Percentiles rank a stretch among this genome's conserved stretches.
phyloP scores from a whole-genome alignment of 2,888 invertebrate genomes.

The Bimastos eiseni region DNA sequence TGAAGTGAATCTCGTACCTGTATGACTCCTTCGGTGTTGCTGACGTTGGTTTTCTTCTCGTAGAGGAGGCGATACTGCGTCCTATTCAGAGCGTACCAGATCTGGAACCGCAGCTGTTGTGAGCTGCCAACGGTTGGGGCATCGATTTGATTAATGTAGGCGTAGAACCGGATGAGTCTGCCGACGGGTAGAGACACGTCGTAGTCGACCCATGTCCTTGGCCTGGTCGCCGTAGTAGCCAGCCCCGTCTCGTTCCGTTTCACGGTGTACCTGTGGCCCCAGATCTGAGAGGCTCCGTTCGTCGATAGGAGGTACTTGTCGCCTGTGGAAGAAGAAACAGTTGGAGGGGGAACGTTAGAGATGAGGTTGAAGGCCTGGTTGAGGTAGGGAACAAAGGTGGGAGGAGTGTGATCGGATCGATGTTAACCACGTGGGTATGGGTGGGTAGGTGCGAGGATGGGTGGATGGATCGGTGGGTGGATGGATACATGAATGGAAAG shows the following conservation, averaged over 20 bases:
- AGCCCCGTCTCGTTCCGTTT: slow-evolving; percentile 9
- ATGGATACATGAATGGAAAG: background rate
- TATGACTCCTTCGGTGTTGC: slow-evolving; percentile 15
- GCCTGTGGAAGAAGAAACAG: background rate
- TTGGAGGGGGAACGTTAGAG: no score
- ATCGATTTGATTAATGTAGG: slow-evolving; percentile 1
- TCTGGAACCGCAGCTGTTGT: background rate
- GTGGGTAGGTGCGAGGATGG: background rate
- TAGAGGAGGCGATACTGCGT: background rate
- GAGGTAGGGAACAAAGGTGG: background rate
- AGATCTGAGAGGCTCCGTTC: background rate
- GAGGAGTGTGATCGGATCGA: background rate
- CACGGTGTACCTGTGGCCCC: background rate
- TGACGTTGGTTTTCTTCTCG: background rate
- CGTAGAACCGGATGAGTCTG: background rate
- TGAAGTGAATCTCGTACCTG: background rate
- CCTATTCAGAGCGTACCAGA: slow-evolving; percentile 15
- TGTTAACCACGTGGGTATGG: no score
- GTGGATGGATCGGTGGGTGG: background rate
- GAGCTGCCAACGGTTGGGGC: background rate
- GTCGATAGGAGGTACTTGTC: slow-evolving; percentile 17
- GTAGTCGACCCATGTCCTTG: slow-evolving; percentile 9
- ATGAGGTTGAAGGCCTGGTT: background rate
- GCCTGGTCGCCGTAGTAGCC: background rate
- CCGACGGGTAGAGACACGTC: background rate